Conservation (phyloP, 2,797 vertebrate species). For the Pipistrellus pipistrellus region DNA sequence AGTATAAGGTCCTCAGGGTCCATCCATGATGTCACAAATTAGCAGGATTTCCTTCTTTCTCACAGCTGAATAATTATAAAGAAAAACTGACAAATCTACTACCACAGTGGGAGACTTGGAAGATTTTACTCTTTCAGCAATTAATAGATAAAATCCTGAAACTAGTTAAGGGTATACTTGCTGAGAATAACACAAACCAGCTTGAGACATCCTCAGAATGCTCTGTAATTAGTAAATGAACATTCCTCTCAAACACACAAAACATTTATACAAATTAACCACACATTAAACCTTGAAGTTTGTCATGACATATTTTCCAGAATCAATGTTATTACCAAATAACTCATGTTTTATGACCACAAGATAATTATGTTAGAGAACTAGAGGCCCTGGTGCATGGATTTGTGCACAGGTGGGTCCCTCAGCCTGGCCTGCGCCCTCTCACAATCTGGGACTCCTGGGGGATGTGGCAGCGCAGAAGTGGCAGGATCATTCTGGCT, state of each 20-base stretch:
- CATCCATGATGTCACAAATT: neutral
- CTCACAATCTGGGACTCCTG: too few species aligned
- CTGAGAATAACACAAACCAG: neutral
- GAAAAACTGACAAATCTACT: neutral
- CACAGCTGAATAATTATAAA: neutral
- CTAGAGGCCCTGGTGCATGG: too few species aligned
- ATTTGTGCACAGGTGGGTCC: too few species aligned
- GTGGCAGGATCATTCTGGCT: too few species aligned
- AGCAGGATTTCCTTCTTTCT: neutral
- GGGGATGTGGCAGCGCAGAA: too few species aligned
- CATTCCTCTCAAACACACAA: neutral
- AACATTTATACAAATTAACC: conserved; percentile 42
- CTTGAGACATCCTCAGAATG: neutral
- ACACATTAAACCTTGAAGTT: neutral
- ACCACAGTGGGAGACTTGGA: neutral
- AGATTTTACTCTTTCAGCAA: conserved; percentile 44
- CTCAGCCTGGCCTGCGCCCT: too few species aligned
- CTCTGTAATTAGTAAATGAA: neutral
- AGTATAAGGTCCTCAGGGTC: neutral
- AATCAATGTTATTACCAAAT: neutral
- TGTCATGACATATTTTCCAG: neutral
- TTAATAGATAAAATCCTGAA: conserved; percentile 25
- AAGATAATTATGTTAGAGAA: neutral
- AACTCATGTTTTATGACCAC: neutral
- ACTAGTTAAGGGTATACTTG: neutral